A percentile compares a stretch with the other conserved stretches of the same genome.
Evolutionary conservation across 2,888 invertebrate genomes (phyloP).

Genomic region (Agriopis leucophaearia): DNA sequence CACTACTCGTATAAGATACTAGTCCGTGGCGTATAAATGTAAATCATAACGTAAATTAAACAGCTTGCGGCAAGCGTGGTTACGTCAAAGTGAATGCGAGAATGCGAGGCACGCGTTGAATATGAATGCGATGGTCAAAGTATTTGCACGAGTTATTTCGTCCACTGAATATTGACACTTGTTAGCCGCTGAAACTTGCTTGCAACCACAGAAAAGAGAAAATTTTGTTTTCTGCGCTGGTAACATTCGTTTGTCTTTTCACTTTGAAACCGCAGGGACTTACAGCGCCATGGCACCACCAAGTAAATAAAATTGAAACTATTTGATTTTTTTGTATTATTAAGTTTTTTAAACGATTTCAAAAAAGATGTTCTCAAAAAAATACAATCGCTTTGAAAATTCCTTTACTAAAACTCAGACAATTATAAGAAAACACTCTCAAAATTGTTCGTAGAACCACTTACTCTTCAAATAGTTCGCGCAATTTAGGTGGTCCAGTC

Average conservation of each 20-base stretch:
- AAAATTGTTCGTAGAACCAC: neutral
- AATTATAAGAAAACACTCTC: neutral
- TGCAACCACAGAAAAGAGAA: too few species aligned
- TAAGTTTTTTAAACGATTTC: neutral
- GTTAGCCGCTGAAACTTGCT: constrained; percentile 9
- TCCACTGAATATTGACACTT: constrained; percentile 20
- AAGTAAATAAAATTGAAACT: neutral
- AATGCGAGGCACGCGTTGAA: constrained; percentile 7
- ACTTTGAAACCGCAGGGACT: neutral
- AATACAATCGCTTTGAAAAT: too few species aligned
- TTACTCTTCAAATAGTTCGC: neutral
- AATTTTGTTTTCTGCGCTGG: too few species aligned
- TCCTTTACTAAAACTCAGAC: too few species aligned
- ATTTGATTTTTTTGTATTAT: neutral
- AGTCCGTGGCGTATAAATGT: neutral
- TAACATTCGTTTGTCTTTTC: constrained; percentile 8
- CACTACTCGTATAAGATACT: too few species aligned
- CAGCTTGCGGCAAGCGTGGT: neutral
- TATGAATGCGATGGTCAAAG: constrained; percentile 3
- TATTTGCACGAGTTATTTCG: constrained; percentile 11
- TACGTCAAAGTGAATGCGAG: constrained; percentile 9
- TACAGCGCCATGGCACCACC: neutral
- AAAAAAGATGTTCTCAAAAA: neutral
- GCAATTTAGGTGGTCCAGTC: constrained; percentile 5
- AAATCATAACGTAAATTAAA: neutral